A percentile compares a stretch with the other conserved stretches of the same genome.
Conservation (phyloP, 2,113 vertebrate species). For the Notarius quadriscutis region DNA sequence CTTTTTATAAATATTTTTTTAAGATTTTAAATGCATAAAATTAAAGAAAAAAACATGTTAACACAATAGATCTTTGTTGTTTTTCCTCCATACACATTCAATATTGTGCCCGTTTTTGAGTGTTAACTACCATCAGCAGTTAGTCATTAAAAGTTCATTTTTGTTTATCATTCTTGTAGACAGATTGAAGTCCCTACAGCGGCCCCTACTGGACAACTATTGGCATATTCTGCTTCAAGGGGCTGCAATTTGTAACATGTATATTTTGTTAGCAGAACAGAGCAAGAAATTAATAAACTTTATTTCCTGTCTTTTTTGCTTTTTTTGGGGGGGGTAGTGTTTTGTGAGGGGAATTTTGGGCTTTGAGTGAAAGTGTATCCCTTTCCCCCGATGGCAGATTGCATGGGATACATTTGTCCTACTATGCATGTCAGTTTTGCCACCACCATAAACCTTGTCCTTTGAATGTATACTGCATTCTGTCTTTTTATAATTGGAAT, state of each 20-base stretch:
- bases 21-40: slow-evolving; percentile 77
- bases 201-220: slow-evolving; percentile 73
- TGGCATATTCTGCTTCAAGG: slow-evolving; percentile 74
- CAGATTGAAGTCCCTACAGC: slow-evolving; percentile 63
- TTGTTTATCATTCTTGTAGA: slow-evolving; percentile 60
- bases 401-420: slow-evolving; percentile 45
- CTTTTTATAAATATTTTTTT: slow-evolving; percentile 80
- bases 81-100: slow-evolving; percentile 63
- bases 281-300: slow-evolving; percentile 36
- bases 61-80: slow-evolving; percentile 67
- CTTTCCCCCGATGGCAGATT: slow-evolving; percentile 38
- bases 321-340: slow-evolving; percentile 40
- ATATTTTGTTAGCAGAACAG: slow-evolving; percentile 79
- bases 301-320: background rate
- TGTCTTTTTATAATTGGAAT: slow-evolving; percentile 12
- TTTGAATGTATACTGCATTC: slow-evolving; percentile 60
- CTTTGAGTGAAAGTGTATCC: slow-evolving; percentile 50
- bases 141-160: slow-evolving; percentile 56
- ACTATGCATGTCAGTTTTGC: slow-evolving; percentile 43
- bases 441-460: slow-evolving; percentile 32
- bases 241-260: slow-evolving; percentile 81
- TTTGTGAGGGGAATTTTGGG: slow-evolving; percentile 36
- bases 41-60: slow-evolving; percentile 67
- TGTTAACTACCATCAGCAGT: slow-evolving; percentile 60
- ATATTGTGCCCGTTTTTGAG: slow-evolving; percentile 72